Evolutionary conservation across 2,888 invertebrate species (phyloP), one percentile per base, ranked within the genome.

Genomic region (Oithona nana): DNA sequence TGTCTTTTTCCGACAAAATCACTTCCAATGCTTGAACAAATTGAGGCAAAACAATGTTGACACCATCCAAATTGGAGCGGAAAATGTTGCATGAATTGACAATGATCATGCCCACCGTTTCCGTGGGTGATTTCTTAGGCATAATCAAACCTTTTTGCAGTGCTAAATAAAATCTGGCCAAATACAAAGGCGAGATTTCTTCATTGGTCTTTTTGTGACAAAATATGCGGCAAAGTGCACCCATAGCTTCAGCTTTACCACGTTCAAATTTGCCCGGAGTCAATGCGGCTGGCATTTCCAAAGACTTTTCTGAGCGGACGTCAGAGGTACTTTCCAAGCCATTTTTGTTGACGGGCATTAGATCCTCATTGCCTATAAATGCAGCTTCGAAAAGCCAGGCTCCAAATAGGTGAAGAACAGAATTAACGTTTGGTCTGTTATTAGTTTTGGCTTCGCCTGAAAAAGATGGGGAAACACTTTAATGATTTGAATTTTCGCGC

Each of bases 311-410:
- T 3, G 3, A n/a, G 31, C 48, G 8, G 28, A 62, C 26, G 26
- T 39, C 13, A 24, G 26, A 11, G 30, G 28, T 29, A 58, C 51
- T 16, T 49, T 61, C 49, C 24, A 24, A 8, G 39, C 49, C 13
- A 28, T 31, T 39, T 22, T 30, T 16, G 50, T 28, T 20, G 28
- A 59, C 57, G 20, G 49, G 24, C 20, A 28, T 56, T 54, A 50
- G 13, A 39, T 55, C 26, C 64, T 83, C 83, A 55, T 86, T 86
- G 2, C 90, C 90, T 68, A 92, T 86, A 68, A 93, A 83, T 1
- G 93, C 87, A 3, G 93, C 93, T 73, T 95, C 94, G 72, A 94
- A 93, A 66, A 95, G 76, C 95, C 95, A 95, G 71, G 89, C 87
- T 1, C 95, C 94, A 74, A 94, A 93, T 67, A 95, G 77, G 73